A percentile compares a stretch with the other conserved stretches of the same genome.
These are phyloP conservation scores for Synanthedon vespiformis DNA, from an alignment of 2,888 invertebrate genomes.

Conservation along the genomic window DNA sequence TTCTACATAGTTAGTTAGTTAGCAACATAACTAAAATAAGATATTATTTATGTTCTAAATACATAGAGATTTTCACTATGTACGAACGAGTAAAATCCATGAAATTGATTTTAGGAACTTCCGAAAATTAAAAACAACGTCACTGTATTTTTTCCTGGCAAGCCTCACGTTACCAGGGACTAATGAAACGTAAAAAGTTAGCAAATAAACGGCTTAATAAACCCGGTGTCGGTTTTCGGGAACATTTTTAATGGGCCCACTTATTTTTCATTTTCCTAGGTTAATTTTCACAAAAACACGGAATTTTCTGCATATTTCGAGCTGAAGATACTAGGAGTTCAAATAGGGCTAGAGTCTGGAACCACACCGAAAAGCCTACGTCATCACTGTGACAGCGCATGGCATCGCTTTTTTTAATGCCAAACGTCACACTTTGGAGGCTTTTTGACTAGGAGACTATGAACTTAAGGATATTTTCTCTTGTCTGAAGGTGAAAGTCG, in stretches of 20 bases:
- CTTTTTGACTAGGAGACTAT: slow-evolving; percentile 27
- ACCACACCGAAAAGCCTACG: not conserved
- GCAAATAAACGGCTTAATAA: too few relatives aligned
- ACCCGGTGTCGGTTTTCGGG: too few relatives aligned
- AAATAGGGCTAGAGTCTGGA: slow-evolving; percentile 14
- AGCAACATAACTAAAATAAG: too few relatives aligned
- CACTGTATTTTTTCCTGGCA: slow-evolving; percentile 1
- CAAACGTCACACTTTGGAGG: slow-evolving; percentile 30
- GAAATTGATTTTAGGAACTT: too few relatives aligned
- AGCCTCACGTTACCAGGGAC: slow-evolving; percentile 3
- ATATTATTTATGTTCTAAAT: too few relatives aligned
- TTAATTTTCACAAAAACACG: slow-evolving; percentile 46
- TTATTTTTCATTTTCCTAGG: slow-evolving; percentile 13
- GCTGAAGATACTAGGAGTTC: slow-evolving; percentile 29
- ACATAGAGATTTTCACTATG: too few relatives aligned
- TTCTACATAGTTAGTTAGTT: too few relatives aligned
- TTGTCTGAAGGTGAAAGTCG: too few relatives aligned
- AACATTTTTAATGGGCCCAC: too few relatives aligned
- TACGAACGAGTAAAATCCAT: too few relatives aligned
- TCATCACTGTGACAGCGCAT: slow-evolving; percentile 3
- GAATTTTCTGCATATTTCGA: slow-evolving; percentile 64
- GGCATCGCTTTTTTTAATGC: slow-evolving; percentile 9
- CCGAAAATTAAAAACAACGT: too few relatives aligned
- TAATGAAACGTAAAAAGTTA: not conserved
- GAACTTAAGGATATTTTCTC: slow-evolving; percentile 1